Base-by-base conservation (phyloP, 1,140 invertebrate species). In the Plectrocnemia conspersa region DNA sequence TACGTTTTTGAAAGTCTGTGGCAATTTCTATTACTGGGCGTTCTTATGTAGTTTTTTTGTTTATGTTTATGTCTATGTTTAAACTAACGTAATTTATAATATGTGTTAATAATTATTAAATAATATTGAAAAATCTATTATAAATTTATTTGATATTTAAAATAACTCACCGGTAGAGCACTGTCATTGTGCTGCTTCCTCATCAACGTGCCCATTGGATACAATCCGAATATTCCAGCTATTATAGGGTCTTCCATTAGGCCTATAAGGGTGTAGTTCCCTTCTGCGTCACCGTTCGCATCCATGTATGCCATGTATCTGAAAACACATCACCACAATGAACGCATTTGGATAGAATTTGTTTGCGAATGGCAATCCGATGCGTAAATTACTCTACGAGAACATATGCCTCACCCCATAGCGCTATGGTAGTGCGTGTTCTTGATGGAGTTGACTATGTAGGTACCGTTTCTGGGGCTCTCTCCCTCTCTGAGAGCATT, bases 231-330 rank as follows among this genome's bases (percentile, higher is more conserved):
- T n/a, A 79, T 74, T 4, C 68, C 72, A 2, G 68, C 56, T 1
- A 66, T 64, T 49, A 22, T 71, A 65, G 63, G 79, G 66, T 4
- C 86, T 82, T 59, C 58, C 4, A 73, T 67, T 61, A 80, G 67
- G 1, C 86, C 83, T 58, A 98, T 80, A 46, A 97, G 73, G 0
- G 93, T 96, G 73, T 97, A 98, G 79, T 97, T 97, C 11, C 94
- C 95, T 65, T 93, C 89, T 0, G 95, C 92, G 66, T 98, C 93
- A 0, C 92, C 93, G 64, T 92, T 91, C 61, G 90, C 84, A 67
- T 98, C 93, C 79, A 98, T 94, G 61, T 91, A 86, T 2, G 93
- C 87, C 71, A 86, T 83, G 70, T 93, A 95, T 25, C 88, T 91
- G 65, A 21, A 59, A 41, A 54, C 18, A 29, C 6, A n/a, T 29